Base-by-base conservation (phyloP, 1,140 invertebrate genomes). In the Drosophila punjabiensis region DNA sequence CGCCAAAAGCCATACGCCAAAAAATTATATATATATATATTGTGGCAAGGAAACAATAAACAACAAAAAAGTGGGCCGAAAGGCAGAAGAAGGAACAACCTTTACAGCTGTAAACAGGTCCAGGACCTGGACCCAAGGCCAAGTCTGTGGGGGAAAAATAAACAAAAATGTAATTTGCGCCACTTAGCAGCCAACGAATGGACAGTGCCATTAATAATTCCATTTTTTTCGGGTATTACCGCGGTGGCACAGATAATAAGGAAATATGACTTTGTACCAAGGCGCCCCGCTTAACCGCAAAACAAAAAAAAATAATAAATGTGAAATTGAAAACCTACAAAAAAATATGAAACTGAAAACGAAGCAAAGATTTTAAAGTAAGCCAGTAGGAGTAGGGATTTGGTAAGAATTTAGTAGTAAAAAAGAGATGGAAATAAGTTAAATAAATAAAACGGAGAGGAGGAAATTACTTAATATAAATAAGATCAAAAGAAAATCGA, bases 131-230 rank as follows among this genome's bases (percentile, higher is more conserved):
- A 62, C 77, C 63, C 59, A 74, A 85, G 85, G 85, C 85, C 79
- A 85, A 67, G 66, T 61, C 79, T 37, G 18, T 24, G 52, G 75
- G 64, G 60, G 39, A 61, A 80, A 89, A 89, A 89, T 90, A 89
- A 89, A 89, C 86, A 90, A 90, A 89, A 89, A 82, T 89, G 85
- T 88, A 88, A 88, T 89, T 89, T 89, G 86, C 86, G 86, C 86
- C 86, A 89, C 86, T 89, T 89, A 89, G 82, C 86, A 86, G 87
- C 58, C 68, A 82, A 69, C 76, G 84, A 89, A 89, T 90, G 86
- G 79, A 89, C 82, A 90, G 71, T 79, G 79, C 86, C 82, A 89
- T 89, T 90, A 89, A 89, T 89, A 89, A 89, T 90, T 85, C 82
- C 76, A 90, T 90, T 89, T 88, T 88, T 60, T 47, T 13, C 24